phyloP scores from a whole-genome alignment of 37 sponge, comb jelly and placozoan genomes.

The Halichondria panicea region DNA sequence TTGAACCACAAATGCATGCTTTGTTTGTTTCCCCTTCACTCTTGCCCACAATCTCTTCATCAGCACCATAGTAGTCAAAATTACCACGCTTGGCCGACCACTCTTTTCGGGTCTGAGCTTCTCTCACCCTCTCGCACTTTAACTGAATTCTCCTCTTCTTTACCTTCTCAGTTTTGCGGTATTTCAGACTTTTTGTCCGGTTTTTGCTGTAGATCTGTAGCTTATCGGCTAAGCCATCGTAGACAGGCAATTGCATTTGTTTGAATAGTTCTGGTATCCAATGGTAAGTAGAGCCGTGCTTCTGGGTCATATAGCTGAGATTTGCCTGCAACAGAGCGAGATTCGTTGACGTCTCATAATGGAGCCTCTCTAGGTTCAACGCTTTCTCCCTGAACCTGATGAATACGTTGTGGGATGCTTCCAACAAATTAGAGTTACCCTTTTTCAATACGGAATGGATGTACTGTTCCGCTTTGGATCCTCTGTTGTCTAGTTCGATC shows the following conservation, averaged over 20 bases:
- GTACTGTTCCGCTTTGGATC: not conserved
- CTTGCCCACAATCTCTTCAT: not conserved
- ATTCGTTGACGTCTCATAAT: not conserved
- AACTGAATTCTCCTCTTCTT: conserved; percentile 8
- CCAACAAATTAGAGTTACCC: conserved; percentile 19
- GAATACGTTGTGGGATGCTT: conserved; percentile 25
- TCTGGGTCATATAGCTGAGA: not conserved
- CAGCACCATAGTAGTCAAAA: not conserved
- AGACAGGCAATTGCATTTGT: conserved; percentile 5
- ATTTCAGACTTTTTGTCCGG: not conserved
- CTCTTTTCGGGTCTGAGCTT: not conserved
- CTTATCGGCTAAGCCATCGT: conserved; percentile 12
- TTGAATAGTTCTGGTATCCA: not conserved
- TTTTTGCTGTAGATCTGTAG: not conserved
- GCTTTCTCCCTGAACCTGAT: conserved; percentile 11
- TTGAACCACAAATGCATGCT: conserved; percentile 11
- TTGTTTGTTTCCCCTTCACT: not conserved
- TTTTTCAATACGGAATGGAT: conserved; percentile 17
- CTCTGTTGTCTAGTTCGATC: conserved; percentile 31
- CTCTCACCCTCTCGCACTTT: not conserved
- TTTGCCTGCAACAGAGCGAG: conserved; percentile 5
- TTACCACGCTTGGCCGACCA: not conserved
- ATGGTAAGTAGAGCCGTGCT: conserved; percentile 2
- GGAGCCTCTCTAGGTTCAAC: conserved; percentile 2
- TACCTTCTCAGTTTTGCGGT: not conserved